A percentile compares a stretch with the other conserved stretches of the same genome.
Evolutionary conservation across 2,888 invertebrate genomes (phyloP).

Genomic region (Dryomyza anilis): DNA sequence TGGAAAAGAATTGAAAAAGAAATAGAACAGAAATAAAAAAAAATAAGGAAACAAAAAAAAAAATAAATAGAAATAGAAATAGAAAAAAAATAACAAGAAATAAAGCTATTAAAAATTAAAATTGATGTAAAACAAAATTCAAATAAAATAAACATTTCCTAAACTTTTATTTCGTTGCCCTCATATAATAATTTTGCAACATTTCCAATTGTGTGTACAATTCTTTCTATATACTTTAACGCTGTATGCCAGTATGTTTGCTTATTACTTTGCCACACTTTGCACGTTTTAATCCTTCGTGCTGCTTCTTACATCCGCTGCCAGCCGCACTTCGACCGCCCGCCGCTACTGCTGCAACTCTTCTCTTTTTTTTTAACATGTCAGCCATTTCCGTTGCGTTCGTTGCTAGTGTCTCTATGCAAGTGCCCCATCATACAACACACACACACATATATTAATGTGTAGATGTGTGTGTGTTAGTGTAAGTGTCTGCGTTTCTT

Average conservation of each 20-base stretch:
- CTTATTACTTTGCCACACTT: conserved; percentile 19
- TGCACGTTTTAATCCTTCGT: conserved; percentile 14
- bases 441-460: background rate
- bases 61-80: background rate
- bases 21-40: background rate
- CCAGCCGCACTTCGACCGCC: background rate
- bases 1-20: background rate
- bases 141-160: too few relatives aligned
- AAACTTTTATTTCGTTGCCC: too few relatives aligned
- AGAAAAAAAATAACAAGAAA: background rate
- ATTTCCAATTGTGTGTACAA: too few relatives aligned
- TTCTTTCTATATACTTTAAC: too few relatives aligned
- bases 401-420: background rate
- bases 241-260: too few relatives aligned
- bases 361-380: background rate
- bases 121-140: too few relatives aligned
- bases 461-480: background rate
- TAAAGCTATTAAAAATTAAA: too few relatives aligned
- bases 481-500: background rate
- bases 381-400: background rate
- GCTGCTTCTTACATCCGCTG: background rate
- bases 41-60: background rate
- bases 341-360: background rate
- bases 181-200: too few relatives aligned
- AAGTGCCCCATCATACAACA: background rate